phyloP scores from a whole-genome alignment of 2,113 vertebrate genomes.

The Urocynchramus pylzowi region DNA sequence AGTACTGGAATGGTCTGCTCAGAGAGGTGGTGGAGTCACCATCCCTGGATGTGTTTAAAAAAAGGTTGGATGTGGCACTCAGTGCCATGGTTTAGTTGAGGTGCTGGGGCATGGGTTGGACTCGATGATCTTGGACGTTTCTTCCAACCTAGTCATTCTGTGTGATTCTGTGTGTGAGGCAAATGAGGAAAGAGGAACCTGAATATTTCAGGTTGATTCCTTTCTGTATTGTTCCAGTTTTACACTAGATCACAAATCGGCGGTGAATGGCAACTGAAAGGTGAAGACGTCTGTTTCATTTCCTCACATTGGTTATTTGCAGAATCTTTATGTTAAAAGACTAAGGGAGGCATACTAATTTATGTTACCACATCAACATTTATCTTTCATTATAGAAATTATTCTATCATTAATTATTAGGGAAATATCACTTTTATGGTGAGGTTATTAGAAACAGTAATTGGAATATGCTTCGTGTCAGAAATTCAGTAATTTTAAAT shows the following conservation, averaged over 20 bases:
- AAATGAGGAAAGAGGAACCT: background rate
- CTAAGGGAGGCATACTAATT: background rate
- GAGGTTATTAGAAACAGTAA: background rate
- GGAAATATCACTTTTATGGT: background rate
- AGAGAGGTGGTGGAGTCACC: background rate
- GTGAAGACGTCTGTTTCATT: background rate
- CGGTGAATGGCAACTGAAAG: background rate
- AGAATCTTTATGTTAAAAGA: background rate
- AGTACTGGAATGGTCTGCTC: background rate
- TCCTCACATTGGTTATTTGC: background rate
- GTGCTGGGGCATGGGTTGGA: background rate
- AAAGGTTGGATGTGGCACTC: background rate
- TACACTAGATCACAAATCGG: background rate
- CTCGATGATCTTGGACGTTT: background rate
- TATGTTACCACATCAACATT: background rate
- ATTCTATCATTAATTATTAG: slow-evolving; percentile 6
- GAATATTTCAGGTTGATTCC: background rate
- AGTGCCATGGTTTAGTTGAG: background rate
- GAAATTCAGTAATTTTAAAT: background rate
- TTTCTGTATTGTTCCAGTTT: background rate
- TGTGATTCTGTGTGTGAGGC: background rate
- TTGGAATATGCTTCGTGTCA: background rate
- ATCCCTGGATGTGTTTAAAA: background rate
- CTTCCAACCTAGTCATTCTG: background rate
- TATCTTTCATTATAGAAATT: background rate